phyloP scores from a whole-genome alignment of 2,113 vertebrate species.

The Mirounga angustirostris region DNA sequence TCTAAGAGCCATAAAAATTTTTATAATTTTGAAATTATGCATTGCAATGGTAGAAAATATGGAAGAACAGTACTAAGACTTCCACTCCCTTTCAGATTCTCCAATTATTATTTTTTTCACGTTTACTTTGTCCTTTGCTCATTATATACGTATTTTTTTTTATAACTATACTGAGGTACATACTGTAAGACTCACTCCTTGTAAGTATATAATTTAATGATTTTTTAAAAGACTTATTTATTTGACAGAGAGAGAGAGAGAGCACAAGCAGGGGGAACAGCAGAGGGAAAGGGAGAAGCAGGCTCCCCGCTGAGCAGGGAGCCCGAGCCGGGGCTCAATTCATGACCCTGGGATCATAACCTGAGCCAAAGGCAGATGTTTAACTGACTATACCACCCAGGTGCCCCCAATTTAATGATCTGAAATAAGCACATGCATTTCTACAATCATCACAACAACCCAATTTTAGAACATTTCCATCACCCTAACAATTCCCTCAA shows the following conservation, averaged over 20 bases:
- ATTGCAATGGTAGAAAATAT: background rate
- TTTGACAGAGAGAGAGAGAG: background rate
- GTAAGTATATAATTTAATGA: background rate
- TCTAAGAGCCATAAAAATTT: background rate
- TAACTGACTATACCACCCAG: background rate
- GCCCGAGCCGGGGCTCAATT: background rate
- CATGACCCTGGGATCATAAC: background rate
- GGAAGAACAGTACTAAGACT: background rate
- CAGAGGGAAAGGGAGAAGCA: background rate
- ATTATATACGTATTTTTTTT: background rate
- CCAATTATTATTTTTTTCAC: background rate
- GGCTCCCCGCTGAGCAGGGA: background rate
- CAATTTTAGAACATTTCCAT: background rate
- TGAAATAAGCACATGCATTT: constrained; percentile 1
- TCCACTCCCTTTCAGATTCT: background rate
- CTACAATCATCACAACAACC: background rate
- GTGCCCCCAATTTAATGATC: background rate
- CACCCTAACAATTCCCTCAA: background rate
- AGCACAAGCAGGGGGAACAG: background rate
- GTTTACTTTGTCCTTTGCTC: background rate
- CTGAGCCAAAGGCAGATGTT: background rate
- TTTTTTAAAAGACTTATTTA: background rate
- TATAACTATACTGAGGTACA: background rate
- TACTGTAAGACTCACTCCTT: background rate
- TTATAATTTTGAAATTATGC: background rate